Percentiles rank a stretch among this genome's conserved stretches.
Evolutionary conservation across 2,797 vertebrate species (phyloP).

Genomic region (Gobio occitaniae): DNA sequence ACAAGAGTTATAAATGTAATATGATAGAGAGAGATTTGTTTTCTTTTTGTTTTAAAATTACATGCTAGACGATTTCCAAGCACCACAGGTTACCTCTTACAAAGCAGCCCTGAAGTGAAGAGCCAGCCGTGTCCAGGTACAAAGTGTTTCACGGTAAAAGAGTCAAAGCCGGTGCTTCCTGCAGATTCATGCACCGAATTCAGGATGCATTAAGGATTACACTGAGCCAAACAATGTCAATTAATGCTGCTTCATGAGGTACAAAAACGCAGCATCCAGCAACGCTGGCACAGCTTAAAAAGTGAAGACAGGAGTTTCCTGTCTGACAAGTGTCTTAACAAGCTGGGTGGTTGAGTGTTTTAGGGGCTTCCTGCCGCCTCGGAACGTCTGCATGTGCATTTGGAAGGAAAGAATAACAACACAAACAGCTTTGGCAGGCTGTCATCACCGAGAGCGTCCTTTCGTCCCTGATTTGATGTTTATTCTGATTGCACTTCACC

Average conservation of each 20-base stretch:
- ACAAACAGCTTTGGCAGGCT: constrained; percentile 50
- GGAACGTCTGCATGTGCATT: constrained; percentile 35
- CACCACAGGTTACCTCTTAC: constrained; percentile 18
- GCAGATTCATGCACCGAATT: constrained; percentile 16
- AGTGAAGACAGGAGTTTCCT: constrained; percentile 38
- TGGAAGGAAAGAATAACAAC: constrained; percentile 45
- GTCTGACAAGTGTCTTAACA: constrained; percentile 58
- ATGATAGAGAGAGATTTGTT: constrained; percentile 51
- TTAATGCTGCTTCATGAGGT: constrained; percentile 57
- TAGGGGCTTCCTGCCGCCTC: constrained; percentile 33
- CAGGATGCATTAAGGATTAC: constrained; percentile 53
- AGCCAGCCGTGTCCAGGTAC: constrained; percentile 21
- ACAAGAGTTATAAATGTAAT: constrained; percentile 47
- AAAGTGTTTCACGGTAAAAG: constrained; percentile 16
- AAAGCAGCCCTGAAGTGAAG: constrained; percentile 21
- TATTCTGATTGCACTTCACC: constrained; percentile 55
- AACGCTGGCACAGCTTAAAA: constrained; percentile 52
- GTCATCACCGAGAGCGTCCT: constrained; percentile 42
- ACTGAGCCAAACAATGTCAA: constrained; percentile 55
- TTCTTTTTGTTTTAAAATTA: constrained; percentile 41
- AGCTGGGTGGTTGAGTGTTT: constrained; percentile 44
- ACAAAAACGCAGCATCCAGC: constrained; percentile 51
- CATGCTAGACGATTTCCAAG: constrained; percentile 8
- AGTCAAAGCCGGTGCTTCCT: background rate
- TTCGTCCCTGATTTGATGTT: constrained; percentile 47